A percentile compares a stretch with the other conserved stretches of the same genome.
These are phyloP conservation scores for Labroides dimidiatus DNA, from an alignment of 2,797 vertebrate species.

Conservation along the genomic window DNA sequence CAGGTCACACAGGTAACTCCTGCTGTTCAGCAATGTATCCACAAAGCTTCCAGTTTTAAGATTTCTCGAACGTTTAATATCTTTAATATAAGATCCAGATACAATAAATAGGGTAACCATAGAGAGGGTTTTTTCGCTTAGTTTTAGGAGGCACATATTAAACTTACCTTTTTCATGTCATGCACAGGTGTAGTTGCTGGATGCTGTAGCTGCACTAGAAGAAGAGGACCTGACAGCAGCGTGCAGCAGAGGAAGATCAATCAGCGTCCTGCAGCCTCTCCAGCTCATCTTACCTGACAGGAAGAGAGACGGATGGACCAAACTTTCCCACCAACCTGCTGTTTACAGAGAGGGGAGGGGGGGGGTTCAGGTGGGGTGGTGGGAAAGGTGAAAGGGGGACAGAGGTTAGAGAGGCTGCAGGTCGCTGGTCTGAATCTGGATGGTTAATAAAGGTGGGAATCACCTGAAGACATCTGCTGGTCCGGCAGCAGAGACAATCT, in stretches of 20 bases:
- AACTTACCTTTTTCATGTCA: too few species aligned
- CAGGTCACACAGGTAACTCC: neutral
- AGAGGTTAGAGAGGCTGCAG: constrained; percentile 15
- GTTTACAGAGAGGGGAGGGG: constrained; percentile 46
- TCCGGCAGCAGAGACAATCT: neutral
- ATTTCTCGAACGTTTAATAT: too few species aligned
- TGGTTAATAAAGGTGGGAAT: constrained; percentile 16
- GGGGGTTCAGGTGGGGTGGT: neutral
- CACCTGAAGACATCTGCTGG: constrained; percentile 22
- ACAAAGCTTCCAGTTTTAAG: too few species aligned
- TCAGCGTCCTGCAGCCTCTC: constrained; percentile 21
- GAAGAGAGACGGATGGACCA: constrained; percentile 53
- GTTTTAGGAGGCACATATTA: too few species aligned
- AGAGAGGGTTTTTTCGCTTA: too few species aligned
- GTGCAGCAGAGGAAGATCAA: constrained; percentile 27
- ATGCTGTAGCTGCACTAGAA: neutral
- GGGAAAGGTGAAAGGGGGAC: neutral
- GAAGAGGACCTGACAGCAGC: neutral
- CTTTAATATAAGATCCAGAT: too few species aligned
- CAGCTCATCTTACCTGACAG: constrained; percentile 62
- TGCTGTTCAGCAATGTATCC: too few species aligned
- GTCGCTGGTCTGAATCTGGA: constrained; percentile 16
- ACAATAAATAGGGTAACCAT: too few species aligned
- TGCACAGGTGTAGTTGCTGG: too few species aligned
- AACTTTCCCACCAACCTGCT: constrained; percentile 63